Evolutionary conservation across 2,888 invertebrate genomes (phyloP).

Genomic region (Caenorhabditis zanzibari): DNA sequence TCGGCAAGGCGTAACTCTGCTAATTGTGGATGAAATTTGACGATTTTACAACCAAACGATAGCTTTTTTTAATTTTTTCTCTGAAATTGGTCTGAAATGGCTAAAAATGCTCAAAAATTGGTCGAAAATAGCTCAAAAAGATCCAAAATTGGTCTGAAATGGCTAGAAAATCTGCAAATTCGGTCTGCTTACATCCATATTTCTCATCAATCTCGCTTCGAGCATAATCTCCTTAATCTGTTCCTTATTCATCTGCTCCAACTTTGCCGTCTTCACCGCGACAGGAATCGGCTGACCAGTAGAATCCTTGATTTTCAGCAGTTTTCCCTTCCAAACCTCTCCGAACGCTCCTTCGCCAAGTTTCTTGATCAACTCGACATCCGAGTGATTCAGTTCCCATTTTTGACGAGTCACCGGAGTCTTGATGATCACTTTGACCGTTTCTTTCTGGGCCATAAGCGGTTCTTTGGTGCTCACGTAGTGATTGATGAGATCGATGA

Average conservation of each 20-base stretch:
- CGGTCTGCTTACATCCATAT: slow-evolving; percentile 53
- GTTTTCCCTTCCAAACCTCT: slow-evolving; percentile 66
- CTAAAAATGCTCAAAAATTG: too few species aligned
- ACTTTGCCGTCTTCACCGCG: slow-evolving; percentile 67
- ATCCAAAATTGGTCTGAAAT: not conserved
- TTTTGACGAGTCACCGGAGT: slow-evolving; percentile 63
- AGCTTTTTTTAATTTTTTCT: too few species aligned
- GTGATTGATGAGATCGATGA: slow-evolving; percentile 50
- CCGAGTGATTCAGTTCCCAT: slow-evolving; percentile 77
- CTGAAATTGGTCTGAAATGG: too few species aligned
- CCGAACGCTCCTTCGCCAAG: slow-evolving; percentile 79
- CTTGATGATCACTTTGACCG: slow-evolving; percentile 68
- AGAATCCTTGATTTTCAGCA: slow-evolving; percentile 23
- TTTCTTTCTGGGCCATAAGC: slow-evolving; percentile 44
- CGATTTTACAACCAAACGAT: too few species aligned
- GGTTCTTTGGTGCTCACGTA: slow-evolving; percentile 37
- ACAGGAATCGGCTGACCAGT: slow-evolving; percentile 28
- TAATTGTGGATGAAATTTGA: too few species aligned
- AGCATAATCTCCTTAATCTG: slow-evolving; percentile 76
- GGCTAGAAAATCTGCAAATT: too few species aligned
- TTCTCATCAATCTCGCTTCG: slow-evolving; percentile 76
- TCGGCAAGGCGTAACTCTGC: too few species aligned
- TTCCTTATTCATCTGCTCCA: slow-evolving; percentile 72
- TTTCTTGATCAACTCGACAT: slow-evolving; percentile 74
- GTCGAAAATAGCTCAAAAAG: too few species aligned